Evolutionary conservation across 2,888 invertebrate genomes (phyloP), one percentile per base, ranked within the genome.

Genomic region (Bellardia pandia): DNA sequence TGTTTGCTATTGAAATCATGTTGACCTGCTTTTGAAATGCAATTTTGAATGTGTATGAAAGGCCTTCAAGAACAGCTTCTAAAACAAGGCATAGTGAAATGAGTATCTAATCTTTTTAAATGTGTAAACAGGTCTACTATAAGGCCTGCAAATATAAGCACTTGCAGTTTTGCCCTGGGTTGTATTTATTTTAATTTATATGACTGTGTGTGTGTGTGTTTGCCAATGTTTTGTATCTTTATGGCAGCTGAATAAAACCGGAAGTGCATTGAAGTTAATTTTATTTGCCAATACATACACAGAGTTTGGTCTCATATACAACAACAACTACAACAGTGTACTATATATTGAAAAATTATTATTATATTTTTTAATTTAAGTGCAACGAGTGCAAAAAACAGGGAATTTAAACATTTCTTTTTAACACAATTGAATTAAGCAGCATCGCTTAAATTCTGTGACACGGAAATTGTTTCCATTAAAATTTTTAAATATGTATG

Each of bases 211-310:
- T 40, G 56, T 42, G n/a, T 42, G 4, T 16, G 9, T 42, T 3
- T 66, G 40, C 37, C 53, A 66, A 40, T 68, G 23, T 56, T 45
- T 81, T 58, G 64, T 68, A 48, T 66, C 53, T 60, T 48, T 37
- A 30, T 58, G 40, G 37, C 0, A 30, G 1, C 45, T 45, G 62
- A 23, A 79, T 51, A 62, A 60, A 68, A 77, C 37, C 68, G 86
- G 86, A 86, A 80, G 68, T 69, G 66, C 68, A 72, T 81, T 84
- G 72, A 77, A 84, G 77, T 87, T 77, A 87, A 87, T 87, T 84
- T 84, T 53, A 86, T 84, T 86, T 84, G 53, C 77, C 80, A 76
- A 69, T 83, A 84, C 80, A 58, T 45, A 13, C 77, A 60, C 77
- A 60, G n/a, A 2, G 14, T 23, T 11, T 11, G 40, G 42, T 4